Conservation (phyloP, 1,140 invertebrate genomes). For the Agrypnia vestita region DNA sequence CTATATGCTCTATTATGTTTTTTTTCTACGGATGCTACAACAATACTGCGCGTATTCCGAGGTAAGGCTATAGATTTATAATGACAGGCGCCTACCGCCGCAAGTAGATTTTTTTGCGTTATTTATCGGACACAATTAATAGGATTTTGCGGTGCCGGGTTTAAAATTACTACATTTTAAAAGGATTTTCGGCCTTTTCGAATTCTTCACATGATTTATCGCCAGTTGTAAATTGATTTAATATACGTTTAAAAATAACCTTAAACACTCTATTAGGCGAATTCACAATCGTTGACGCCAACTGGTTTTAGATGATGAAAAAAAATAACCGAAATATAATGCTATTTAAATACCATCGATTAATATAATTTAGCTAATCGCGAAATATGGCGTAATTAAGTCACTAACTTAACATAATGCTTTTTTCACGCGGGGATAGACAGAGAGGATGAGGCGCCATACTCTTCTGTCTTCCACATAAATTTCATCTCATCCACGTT, state of each 20-base stretch:
- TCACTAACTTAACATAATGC: too few species aligned
- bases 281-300: neutral
- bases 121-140: constrained; percentile 53
- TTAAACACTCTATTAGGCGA: constrained; percentile 46
- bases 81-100: constrained; percentile 44
- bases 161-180: neutral
- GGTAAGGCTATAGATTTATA: constrained; percentile 36
- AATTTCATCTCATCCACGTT: too few species aligned
- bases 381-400: too few species aligned
- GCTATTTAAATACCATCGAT: too few species aligned
- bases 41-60: constrained; percentile 9
- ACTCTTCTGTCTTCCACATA: too few species aligned
- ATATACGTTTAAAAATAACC: constrained; percentile 29
- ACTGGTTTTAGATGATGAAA: neutral
- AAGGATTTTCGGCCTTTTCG: constrained; percentile 2
- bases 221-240: constrained; percentile 46
- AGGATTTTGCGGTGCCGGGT: constrained; percentile 36
- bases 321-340: neutral
- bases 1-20: constrained; percentile 41
- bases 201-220: constrained; percentile 43
- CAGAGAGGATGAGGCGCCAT: too few species aligned
- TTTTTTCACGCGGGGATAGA: too few species aligned
- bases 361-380: too few species aligned
- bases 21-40: constrained; percentile 21
- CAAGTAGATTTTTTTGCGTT: constrained; percentile 43